Evolutionary conservation across 2,113 vertebrate genomes (phyloP), one percentile per base, ranked within the genome.

Genomic region (Amblyopsis rosae): DNA sequence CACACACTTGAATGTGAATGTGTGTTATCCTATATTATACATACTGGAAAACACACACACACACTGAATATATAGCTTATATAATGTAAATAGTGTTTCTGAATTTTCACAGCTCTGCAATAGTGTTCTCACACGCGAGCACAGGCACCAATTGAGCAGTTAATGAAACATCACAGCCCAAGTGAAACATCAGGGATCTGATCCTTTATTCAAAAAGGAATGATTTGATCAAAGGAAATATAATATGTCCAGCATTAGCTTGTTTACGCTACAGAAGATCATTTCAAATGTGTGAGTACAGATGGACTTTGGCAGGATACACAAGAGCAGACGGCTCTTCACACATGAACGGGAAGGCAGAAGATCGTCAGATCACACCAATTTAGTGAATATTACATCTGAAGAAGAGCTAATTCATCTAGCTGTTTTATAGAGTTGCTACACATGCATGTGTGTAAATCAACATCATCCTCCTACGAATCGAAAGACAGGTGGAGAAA

Each of bases 371-470:
- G 75, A 81, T 76, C 79, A 49, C 60, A 69, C 60, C 61, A 65
- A 75, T 80, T 81, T 70, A 70, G 73, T 90, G 72, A 91, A 92
- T 91, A 84, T 88, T 90, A 80, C 87, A 91, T 92, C 87, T 84
- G 82, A 89, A 77, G 86, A 81, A 58, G 59, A 67, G 75, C 87
- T 89, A 82, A 91, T 90, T 92, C 89, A 87, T 83, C 67, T 61
- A 75, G 62, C 79, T 69, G 26, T 26, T 26, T 26, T 26, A 26
- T 76, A 69, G 79, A 70, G 75, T 4, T 63, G 62, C 77, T 86
- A 70, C 70, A 73, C 73, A 73, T 82, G 59, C 82, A 80, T 64
- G 6, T n/a, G 13, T 49, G 12, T 47, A 81, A 82, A 86, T 85
- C 76, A 89, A 49, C 62, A 59, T 26, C 26, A 26, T 26, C 26